Conservation (phyloP, 2,888 invertebrate species). For the Ctena decussata region DNA sequence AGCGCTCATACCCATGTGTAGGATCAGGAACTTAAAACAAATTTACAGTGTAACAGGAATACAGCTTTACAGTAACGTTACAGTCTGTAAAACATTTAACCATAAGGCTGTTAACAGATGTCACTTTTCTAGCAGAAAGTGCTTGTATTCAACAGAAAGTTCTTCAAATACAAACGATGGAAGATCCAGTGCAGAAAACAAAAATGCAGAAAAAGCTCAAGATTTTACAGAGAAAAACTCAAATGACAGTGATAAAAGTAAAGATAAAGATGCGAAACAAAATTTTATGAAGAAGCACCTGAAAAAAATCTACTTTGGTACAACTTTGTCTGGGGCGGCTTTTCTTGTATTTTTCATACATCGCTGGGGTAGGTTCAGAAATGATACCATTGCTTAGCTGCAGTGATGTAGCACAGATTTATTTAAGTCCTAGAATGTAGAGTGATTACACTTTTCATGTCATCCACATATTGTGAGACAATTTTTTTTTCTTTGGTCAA, state of each 20-base stretch:
- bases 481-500: no score
- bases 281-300: background rate
- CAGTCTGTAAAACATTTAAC: background rate
- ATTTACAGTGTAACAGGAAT: background rate
- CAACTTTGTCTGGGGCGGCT: background rate
- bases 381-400: no score
- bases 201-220: background rate
- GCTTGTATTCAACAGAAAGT: background rate
- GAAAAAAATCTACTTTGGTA: background rate
- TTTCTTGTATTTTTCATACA: background rate
- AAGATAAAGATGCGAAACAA: background rate
- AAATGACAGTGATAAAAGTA: background rate
- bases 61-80: background rate
- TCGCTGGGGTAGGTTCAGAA: conserved; percentile 29
- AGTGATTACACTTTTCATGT: no score
- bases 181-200: background rate
- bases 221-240: background rate
- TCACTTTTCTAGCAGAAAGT: background rate
- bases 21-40: background rate
- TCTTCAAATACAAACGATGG: background rate
- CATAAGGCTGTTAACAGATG: background rate
- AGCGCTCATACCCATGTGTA: conserved; percentile 11
- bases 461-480: no score
- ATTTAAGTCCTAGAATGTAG: no score
- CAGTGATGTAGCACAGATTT: no score